Conservation (phyloP, 2,888 invertebrate species). For the Altica lythri region DNA sequence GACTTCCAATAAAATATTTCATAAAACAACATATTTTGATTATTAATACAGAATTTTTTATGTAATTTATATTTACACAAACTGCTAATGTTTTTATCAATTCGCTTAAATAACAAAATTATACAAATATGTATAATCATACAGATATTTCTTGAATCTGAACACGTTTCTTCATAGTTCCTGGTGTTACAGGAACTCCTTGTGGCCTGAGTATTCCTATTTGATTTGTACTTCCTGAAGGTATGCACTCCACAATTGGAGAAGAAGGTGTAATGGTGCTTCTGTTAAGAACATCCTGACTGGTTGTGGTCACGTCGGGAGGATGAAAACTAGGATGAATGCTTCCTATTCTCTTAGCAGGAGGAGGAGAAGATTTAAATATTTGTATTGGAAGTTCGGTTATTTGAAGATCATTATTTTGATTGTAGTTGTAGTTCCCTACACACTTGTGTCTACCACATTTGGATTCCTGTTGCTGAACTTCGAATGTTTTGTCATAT, state of each 20-base stretch:
- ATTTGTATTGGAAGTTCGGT: conserved; percentile 68
- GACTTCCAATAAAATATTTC: conserved; percentile 23
- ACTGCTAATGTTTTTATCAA: conserved; percentile 15
- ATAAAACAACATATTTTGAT: conserved; percentile 20
- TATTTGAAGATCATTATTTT: conserved; percentile 66
- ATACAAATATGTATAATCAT: conserved; percentile 57
- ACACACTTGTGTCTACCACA: conserved; percentile 63
- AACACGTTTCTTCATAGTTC: conserved; percentile 84
- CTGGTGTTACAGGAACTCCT: conserved; percentile 69
- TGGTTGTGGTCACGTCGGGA: conserved; percentile 58
- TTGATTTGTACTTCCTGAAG: conserved; percentile 53
- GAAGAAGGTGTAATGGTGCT: conserved; percentile 67
- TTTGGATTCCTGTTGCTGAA: conserved; percentile 51
- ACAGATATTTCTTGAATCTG: conserved; percentile 93
- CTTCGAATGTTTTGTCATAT: conserved; percentile 60
- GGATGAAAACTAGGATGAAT: conserved; percentile 50
- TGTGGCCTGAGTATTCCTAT: conserved; percentile 68
- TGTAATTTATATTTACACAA: conserved; percentile 23
- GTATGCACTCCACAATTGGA: conserved; percentile 63
- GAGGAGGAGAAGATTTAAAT: conserved; percentile 64
- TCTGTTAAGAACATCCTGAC: conserved; percentile 53
- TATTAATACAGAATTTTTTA: conserved; percentile 22
- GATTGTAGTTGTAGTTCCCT: conserved; percentile 67
- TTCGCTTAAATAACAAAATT: conserved; percentile 18
- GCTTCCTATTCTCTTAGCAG: conserved; percentile 61